Evolutionary conservation across 2,888 invertebrate species (phyloP).

Genomic region (Dicyrtoma fusca): DNA sequence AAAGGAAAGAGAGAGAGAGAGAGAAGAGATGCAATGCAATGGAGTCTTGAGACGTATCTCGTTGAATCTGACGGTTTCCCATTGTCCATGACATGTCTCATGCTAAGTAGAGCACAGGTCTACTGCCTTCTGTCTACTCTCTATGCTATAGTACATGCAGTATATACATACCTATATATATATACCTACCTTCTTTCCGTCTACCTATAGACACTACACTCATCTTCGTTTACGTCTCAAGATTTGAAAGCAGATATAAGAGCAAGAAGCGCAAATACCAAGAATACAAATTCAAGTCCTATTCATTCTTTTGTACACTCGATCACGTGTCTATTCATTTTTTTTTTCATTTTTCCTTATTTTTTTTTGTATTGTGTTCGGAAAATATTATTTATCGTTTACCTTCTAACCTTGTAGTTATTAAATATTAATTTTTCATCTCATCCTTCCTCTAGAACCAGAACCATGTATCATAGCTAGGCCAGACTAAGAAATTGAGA

Average conservation of each 20-base stretch:
- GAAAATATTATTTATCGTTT: too few species aligned
- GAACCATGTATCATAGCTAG: too few species aligned
- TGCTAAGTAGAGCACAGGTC: constrained; percentile 22
- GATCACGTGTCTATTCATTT: constrained; percentile 6
- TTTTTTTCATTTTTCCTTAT: not conserved
- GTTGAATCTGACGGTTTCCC: constrained; percentile 27
- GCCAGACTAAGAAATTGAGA: too few species aligned
- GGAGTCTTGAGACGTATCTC: constrained; percentile 10
- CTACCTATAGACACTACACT: too few species aligned
- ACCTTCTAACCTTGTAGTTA: not conserved
- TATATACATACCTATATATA: too few species aligned
- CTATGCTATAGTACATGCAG: not conserved
- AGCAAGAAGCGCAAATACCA: constrained; percentile 6
- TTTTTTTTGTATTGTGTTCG: too few species aligned
- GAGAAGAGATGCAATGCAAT: not conserved
- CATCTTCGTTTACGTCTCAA: too few species aligned
- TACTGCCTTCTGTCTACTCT: not conserved
- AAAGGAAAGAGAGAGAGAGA: not conserved
- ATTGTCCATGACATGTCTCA: constrained; percentile 36
- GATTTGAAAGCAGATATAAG: not conserved
- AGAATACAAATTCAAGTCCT: constrained; percentile 6
- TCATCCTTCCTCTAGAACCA: not conserved
- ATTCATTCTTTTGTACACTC: not conserved
- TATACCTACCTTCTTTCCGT: too few species aligned
- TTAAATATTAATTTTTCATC: not conserved